Conservation (phyloP, 2,113 vertebrate species). For the Atrichornis clamosus region DNA sequence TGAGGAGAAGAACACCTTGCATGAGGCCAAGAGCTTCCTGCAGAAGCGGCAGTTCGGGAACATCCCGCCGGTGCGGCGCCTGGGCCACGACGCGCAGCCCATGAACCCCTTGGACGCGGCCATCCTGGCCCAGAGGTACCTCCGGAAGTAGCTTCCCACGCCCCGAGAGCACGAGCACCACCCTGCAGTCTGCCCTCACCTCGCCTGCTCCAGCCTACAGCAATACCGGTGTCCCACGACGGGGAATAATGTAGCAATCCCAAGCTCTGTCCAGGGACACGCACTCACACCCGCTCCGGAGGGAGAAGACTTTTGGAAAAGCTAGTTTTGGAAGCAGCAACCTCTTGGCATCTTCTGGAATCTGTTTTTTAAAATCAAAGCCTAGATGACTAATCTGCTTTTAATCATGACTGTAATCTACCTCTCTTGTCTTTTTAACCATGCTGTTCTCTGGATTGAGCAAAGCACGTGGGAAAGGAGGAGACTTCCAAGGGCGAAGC, state of each 20-base stretch:
- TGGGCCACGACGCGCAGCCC: constrained; percentile 94
- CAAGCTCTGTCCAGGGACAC: constrained; percentile 48
- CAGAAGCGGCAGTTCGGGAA: constrained; percentile 90
- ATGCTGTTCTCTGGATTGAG: constrained; percentile 80
- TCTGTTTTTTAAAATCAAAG: constrained; percentile 69
- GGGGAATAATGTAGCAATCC: constrained; percentile 83
- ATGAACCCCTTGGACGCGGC: constrained; percentile 94
- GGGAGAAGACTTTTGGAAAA: constrained; percentile 43
- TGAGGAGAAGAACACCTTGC: constrained; percentile 95
- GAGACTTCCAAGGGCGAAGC: constrained; percentile 7
- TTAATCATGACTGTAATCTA: constrained; percentile 92
- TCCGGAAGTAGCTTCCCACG: constrained; percentile 80
- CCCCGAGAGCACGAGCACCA: constrained; percentile 36
- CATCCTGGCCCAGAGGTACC: constrained; percentile 93
- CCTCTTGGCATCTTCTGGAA: constrained; percentile 71
- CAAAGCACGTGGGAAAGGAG: constrained; percentile 26
- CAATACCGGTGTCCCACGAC: constrained; percentile 69
- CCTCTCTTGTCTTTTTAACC: constrained; percentile 87
- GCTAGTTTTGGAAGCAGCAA: constrained; percentile 67
- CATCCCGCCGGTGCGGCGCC: constrained; percentile 88
- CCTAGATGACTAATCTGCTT: constrained; percentile 78
- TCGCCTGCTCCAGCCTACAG: constrained; percentile 59
- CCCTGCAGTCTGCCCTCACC: constrained; percentile 38
- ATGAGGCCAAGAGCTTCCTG: constrained; percentile 91
- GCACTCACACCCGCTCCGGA: neutral